These are phyloP conservation scores for Aphaenogaster floridana DNA, from an alignment of 1,140 invertebrate species.

Conservation along the genomic window DNA sequence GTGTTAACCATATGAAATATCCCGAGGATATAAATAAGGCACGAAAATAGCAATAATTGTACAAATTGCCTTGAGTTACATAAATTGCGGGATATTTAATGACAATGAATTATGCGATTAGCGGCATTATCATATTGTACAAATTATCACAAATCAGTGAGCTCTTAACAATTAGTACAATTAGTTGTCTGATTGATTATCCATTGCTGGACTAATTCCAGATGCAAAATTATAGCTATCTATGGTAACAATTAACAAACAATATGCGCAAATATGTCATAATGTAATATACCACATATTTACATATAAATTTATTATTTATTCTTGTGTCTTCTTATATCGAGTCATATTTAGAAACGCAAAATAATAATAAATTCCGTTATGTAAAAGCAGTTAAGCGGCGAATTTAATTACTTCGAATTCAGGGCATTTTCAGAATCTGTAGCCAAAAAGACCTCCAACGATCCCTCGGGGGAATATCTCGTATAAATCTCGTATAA, in stretches of 20 bases:
- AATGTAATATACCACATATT: background rate
- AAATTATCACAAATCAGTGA: background rate
- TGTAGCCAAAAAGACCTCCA: background rate
- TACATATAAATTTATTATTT: background rate
- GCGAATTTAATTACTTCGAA: background rate
- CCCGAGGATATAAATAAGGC: background rate
- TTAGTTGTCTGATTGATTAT: background rate
- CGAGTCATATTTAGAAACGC: background rate
- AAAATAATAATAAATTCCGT: background rate
- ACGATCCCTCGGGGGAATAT: background rate
- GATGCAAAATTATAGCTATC: background rate
- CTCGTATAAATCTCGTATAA: background rate
- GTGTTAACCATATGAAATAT: background rate
- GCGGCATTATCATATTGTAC: background rate
- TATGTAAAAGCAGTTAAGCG: background rate
- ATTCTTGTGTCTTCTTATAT: too few species aligned
- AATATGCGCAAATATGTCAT: background rate
- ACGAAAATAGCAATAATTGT: background rate
- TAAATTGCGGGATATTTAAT: slow-evolving; percentile 3
- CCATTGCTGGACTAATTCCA: background rate
- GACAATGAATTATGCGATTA: background rate
- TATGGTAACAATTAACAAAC: background rate
- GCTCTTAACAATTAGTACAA: background rate
- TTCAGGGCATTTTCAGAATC: background rate
- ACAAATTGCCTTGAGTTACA: background rate